These are phyloP conservation scores for Globicephala melas DNA, from an alignment of 2,113 vertebrate species.

Conservation along the genomic window DNA sequence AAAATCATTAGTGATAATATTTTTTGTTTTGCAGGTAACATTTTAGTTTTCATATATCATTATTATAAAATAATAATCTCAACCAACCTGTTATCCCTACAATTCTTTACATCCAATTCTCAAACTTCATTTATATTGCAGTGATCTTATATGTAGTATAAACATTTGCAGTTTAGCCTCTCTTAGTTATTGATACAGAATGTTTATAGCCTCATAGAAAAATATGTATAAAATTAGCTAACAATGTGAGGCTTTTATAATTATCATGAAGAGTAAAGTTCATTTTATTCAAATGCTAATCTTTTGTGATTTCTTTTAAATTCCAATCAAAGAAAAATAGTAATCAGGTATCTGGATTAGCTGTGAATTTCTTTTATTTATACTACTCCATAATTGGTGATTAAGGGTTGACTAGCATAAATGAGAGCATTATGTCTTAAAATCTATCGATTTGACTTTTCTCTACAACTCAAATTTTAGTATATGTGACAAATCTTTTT, in stretches of 20 bases:
- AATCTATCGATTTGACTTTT: slow-evolving; percentile 9
- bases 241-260: neutral
- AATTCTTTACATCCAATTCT: neutral
- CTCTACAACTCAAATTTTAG: neutral
- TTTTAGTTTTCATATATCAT: neutral
- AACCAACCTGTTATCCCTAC: neutral
- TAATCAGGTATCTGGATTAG: neutral
- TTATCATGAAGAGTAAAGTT: neutral
- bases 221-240: neutral
- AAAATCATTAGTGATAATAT: neutral
- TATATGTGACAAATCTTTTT: neutral
- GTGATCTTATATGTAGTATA: neutral
- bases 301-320: neutral
- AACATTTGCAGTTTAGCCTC: neutral
- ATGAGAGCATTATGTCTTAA: slow-evolving; percentile 21
- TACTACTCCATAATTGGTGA: neutral
- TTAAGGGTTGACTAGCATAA: neutral
- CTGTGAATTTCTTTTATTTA: slow-evolving; percentile 23
- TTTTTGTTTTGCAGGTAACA: neutral
- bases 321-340: slow-evolving; percentile 26
- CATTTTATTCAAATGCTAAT: neutral
- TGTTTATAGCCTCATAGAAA: neutral
- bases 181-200: neutral
- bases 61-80: neutral
- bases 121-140: slow-evolving; percentile 30